Evolutionary conservation across 1,140 invertebrate genomes (phyloP), one percentile per base, ranked within the genome.

Genomic region (Hestina assimilis): DNA sequence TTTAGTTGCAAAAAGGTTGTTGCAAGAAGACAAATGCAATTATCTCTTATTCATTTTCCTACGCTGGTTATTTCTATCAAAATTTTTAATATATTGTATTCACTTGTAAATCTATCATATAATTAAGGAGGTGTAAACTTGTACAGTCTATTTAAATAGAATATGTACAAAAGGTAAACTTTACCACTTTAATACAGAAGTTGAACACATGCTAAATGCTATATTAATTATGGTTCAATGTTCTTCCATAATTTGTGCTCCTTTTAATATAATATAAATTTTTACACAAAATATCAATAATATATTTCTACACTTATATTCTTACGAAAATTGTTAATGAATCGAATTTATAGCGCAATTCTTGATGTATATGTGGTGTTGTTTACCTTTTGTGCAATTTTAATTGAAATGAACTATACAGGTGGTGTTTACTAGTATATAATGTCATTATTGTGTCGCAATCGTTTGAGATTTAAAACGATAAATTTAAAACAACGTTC

Each of bases 51-150:
- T 14, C 17, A 19, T 47, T 47, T 33, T 47, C 19, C 33, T 47
- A 17, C 6, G 14, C 31, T 19, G 20, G 11, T 17, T 17, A 4
- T 47, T 45, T 23, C 9, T 51, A 28, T 24, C 35, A 24, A 51
- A 11, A 21, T 40, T 33, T 41, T 41, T 14, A 28, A 45, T 38
- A 50, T 40, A 29, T 35, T 48, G 12, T 41, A 26, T 50, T 41
- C 23, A 42, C 12, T 19, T 52, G 35, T 52, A 41, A 52, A 52
- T 42, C 19, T 52, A 21, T 52, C 35, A 29, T 52, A 52, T 29
- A 38, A 52, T 42, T 52, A 38, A 28, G 50, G 35, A 17, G 4
- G 24, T 52, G 23, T 52, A 29, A 42, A 26, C 38, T 19, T 38
- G 33, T 19, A 38, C 33, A 38, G 33, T 38, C 33, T 17, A 38